phyloP scores from a whole-genome alignment of 2,797 vertebrate genomes.

The Coccyzus lansbergi region DNA sequence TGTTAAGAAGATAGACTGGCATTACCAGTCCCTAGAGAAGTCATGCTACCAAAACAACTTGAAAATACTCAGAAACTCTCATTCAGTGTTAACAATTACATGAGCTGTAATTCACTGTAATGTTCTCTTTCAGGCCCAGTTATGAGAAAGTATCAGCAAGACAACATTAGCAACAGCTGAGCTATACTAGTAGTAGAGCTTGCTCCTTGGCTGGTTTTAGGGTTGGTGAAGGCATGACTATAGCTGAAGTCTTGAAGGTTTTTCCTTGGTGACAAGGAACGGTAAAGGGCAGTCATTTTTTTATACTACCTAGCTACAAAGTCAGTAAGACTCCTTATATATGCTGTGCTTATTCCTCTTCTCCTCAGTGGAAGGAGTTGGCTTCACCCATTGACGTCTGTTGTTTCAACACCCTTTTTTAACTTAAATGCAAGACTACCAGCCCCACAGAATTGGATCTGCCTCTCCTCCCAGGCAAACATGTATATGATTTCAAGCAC shows the following conservation, averaged over 20 bases:
- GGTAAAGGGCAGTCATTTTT: neutral
- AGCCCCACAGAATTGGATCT: neutral
- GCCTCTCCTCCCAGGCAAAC: neutral
- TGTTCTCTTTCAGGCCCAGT: neutral
- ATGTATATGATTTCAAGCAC: neutral
- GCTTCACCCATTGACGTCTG: neutral
- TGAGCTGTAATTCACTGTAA: no score
- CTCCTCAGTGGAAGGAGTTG: neutral
- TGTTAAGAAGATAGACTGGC: neutral
- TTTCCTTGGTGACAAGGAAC: neutral
- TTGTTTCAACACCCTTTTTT: neutral
- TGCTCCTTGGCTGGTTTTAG: neutral
- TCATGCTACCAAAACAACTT: neutral
- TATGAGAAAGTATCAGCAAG: neutral
- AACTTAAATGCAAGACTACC: neutral
- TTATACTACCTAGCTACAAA: neutral
- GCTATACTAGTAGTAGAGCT: neutral
- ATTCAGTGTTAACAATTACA: neutral
- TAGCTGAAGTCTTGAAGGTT: neutral
- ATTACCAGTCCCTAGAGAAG: neutral
- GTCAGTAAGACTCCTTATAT: neutral
- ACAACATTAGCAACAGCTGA: neutral
- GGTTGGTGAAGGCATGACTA: neutral
- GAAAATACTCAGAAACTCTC: neutral
- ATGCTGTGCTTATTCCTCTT: neutral